phyloP scores from a whole-genome alignment of 2,113 vertebrate species.

The Oryctolagus cuniculus region mOryCun1.1 NC_091453.1:71360501-71361000 shows the following conservation, averaged over 20 bases:
- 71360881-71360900: constrained; percentile 51
- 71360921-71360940: constrained; percentile 1
- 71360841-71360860: constrained; percentile 36
- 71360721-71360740: constrained; percentile 39
- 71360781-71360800: constrained; percentile 37
- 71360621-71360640: constrained; percentile 48
- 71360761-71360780: constrained; percentile 27
- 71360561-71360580: constrained; percentile 42
- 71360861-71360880: constrained; percentile 27
- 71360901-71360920: constrained; percentile 59
- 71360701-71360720: constrained; percentile 31
- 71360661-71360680: constrained; percentile 59
- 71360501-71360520: not conserved
- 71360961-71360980: constrained; percentile 2
- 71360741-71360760: not conserved
- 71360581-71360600: not conserved
- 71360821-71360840: not conserved
- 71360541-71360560: constrained; percentile 44
- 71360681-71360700: constrained; percentile 70
- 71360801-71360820: not conserved
- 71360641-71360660: constrained; percentile 52
- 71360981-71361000: not conserved
- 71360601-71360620: constrained; percentile 55
- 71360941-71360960: constrained; percentile 43
- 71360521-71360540: constrained; percentile 46